Conservation (phyloP, 2,888 invertebrate genomes). For the Sinhomidia bicolor region DNA sequence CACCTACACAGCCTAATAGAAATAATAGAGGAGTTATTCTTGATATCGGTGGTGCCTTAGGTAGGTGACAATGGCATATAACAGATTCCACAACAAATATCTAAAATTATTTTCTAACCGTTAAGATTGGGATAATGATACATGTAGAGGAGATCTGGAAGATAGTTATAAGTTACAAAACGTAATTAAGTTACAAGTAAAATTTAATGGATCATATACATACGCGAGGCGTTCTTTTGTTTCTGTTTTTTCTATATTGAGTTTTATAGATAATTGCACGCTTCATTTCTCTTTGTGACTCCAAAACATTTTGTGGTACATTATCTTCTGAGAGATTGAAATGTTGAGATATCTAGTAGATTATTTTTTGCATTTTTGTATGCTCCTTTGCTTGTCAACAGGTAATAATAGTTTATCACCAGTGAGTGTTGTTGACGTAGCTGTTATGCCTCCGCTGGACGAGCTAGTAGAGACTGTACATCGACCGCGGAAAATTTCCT, state of each 20-base stretch:
- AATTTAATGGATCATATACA: background rate
- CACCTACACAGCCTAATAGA: conserved; percentile 70
- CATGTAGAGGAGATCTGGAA: background rate
- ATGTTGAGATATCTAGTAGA: background rate
- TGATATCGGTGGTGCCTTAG: conserved; percentile 74
- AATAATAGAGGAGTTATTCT: conserved; percentile 75
- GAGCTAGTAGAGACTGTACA: conserved; percentile 68
- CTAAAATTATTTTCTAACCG: background rate
- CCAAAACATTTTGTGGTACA: background rate
- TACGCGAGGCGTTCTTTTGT: background rate
- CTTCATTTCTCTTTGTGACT: conserved; percentile 47
- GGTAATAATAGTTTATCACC: conserved; percentile 74
- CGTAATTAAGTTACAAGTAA: background rate
- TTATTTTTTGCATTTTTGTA: conserved; percentile 52
- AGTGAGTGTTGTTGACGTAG: conserved; percentile 71
- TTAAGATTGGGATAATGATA: background rate
- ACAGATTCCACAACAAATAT: background rate
- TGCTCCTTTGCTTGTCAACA: conserved; percentile 68
- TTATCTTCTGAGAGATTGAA: background rate
- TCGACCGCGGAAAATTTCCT: conserved; percentile 85
- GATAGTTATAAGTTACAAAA: background rate
- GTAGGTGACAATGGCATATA: conserved; percentile 62
- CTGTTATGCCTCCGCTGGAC: conserved; percentile 74
- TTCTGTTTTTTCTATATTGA: conserved; percentile 41
- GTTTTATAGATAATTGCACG: conserved; percentile 50